Evolutionary conservation across 1,140 invertebrate species (phyloP), one percentile per base, ranked within the genome.

Genomic region (Drosophila burlai): DNA sequence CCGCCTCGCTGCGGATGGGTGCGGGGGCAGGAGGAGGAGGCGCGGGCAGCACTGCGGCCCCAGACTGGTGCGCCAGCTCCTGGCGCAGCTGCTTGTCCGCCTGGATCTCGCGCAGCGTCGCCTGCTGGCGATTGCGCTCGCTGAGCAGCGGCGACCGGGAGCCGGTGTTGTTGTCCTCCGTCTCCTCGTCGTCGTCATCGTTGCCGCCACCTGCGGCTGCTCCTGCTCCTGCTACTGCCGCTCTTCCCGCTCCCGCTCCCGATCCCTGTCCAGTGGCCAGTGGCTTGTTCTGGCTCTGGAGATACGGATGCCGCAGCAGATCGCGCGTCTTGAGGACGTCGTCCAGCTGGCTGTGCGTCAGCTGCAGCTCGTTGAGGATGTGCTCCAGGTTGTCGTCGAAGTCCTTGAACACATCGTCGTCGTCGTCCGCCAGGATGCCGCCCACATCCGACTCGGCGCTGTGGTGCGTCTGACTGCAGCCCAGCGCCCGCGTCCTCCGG

Each of bases 151-250:
- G 95, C 2, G 95, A 95, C 38, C 94, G 87, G 0, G 95, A 95
- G 1, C 95, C 95, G 13, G 85, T 89, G 75, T 95, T 95, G 65
- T 95, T 95, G 80, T 95, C 94, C 62, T 95, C 94, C 63, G 94
- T 94, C 76, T 95, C 95, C 8, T 90, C 85, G 9, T 90, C 85
- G 10, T 90, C 85, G 15, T 89, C 83, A 1, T 63, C 74, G 21
- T 66, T 18, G 4, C 21, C 50, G 26, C 4, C 31, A 10, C 24
- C 26, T 3, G 38, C 29, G 9, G 13, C 7, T 46, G 24, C 18
- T 24, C 29, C n/a, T 10, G 29, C 42, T 9, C 21, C 29, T 16
- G 15, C 29, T 18, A 26, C 31, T 11, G 24, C 21, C 8, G 21
- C 34, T 31, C 62, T 57, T 15, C 38, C 15, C 7, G 29, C 3